Evolutionary conservation across 2,113 vertebrate species (phyloP).

Genomic region (Promerops cafer): DNA sequence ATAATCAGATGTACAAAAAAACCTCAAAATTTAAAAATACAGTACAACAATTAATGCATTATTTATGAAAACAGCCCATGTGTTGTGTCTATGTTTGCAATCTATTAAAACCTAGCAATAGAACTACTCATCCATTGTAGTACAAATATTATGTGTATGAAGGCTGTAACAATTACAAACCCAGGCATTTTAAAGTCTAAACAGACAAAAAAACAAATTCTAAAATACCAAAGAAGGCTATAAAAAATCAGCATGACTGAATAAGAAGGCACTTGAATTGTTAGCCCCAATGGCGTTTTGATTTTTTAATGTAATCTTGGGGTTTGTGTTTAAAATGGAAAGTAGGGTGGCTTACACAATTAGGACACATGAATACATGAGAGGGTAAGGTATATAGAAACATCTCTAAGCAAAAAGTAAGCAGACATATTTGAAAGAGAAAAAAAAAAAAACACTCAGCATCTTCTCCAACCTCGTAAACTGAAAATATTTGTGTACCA

Average conservation of each 20-base stretch:
- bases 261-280: not conserved
- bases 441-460: not conserved
- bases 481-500: not conserved
- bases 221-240: not conserved
- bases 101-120: not conserved
- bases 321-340: not conserved
- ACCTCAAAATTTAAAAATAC: not conserved
- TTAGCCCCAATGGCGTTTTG: not conserved
- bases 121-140: not conserved
- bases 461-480: not conserved
- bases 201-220: not conserved
- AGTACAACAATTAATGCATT: not conserved
- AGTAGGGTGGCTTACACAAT: not conserved
- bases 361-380: not conserved
- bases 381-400: not conserved
- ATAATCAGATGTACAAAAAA: not conserved
- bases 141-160: not conserved
- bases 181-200: not conserved
- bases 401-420: not conserved
- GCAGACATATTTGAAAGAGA: not conserved
- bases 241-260: slow-evolving; percentile 4
- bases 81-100: not conserved
- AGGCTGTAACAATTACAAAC: not conserved
- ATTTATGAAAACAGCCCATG: not conserved
- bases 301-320: not conserved